These are phyloP conservation scores for Pseudomyrmex cubaensis DNA, from an alignment of 1,140 invertebrate genomes.

Conservation along the genomic window DNA sequence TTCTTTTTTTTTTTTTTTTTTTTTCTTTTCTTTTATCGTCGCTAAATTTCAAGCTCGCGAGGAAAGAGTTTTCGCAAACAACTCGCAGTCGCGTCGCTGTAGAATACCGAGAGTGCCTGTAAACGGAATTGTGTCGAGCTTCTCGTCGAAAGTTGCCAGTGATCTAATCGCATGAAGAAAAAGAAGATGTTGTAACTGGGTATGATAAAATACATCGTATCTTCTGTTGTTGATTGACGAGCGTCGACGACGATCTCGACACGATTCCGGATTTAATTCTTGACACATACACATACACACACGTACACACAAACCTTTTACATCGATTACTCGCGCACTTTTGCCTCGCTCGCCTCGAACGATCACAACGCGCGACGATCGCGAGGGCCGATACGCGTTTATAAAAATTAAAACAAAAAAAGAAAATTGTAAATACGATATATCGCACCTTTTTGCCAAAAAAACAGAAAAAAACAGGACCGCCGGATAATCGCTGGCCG, in stretches of 20 bases:
- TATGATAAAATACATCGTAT: neutral
- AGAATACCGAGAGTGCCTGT: slow-evolving; percentile 72
- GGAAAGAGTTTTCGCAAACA: neutral
- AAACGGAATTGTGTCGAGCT: slow-evolving; percentile 39
- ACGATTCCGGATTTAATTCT: slow-evolving; percentile 6
- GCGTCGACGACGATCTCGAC: slow-evolving; percentile 33
- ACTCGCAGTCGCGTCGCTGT: slow-evolving; percentile 56
- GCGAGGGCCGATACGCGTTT: slow-evolving; percentile 29
- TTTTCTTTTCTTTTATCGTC: slow-evolving; percentile 56
- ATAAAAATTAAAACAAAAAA: slow-evolving; percentile 13
- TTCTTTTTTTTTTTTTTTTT: slow-evolving; percentile 55
- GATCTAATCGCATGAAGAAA: neutral
- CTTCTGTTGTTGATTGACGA: slow-evolving; percentile 34
- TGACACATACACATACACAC: neutral
- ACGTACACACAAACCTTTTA: neutral
- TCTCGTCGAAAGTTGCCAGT: slow-evolving; percentile 2
- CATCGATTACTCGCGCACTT: slow-evolving; percentile 56
- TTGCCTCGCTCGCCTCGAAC: slow-evolving; percentile 59
- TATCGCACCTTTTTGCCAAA: slow-evolving; percentile 63
- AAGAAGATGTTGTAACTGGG: slow-evolving; percentile 19
- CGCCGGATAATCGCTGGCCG: slow-evolving; percentile 62
- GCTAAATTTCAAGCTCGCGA: neutral
- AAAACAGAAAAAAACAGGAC: slow-evolving; percentile 61
- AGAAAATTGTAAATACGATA: too few species aligned
- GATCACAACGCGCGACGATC: slow-evolving; percentile 18